A percentile compares a stretch with the other conserved stretches of the same genome.
Evolutionary conservation across 92 coral and sea anemone genomes (phyloP).

Genomic region (Nematostella vectensis): DNA sequence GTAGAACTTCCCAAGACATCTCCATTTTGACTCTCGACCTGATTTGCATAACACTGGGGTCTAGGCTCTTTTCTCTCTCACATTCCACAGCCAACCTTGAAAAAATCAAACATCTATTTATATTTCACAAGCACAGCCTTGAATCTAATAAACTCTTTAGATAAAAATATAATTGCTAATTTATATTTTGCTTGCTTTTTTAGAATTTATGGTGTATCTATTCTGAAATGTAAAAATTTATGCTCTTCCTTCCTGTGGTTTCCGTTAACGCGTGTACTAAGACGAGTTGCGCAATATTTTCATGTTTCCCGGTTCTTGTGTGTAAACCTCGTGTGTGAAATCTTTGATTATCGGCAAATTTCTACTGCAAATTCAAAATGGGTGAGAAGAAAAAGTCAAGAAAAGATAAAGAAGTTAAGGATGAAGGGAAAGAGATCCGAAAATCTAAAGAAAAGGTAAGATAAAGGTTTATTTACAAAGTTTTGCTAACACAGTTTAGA

Average conservation of each 20-base stretch:
- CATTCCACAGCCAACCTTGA: too few species aligned
- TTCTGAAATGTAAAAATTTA: too few species aligned
- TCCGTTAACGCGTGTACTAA: too few species aligned
- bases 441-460: conserved; percentile 9
- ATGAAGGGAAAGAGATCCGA: conserved; percentile 4
- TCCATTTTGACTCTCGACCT: conserved; percentile 30
- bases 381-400: conserved; percentile 32
- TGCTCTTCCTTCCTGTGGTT: too few species aligned
- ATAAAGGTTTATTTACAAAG: not conserved
- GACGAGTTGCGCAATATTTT: conserved; percentile 32
- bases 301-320: not conserved
- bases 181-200: too few species aligned
- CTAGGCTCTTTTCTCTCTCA: not conserved
- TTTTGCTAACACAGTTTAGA: not conserved
- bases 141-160: too few species aligned
- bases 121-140: too few species aligned
- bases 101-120: too few species aligned
- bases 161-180: too few species aligned
- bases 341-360: not conserved
- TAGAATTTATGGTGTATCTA: too few species aligned
- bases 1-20: conserved; percentile 56
- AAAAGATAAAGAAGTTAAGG: conserved; percentile 24
- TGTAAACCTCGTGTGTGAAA: not conserved
- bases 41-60: not conserved
- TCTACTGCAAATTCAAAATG: conserved; percentile 1